Evolutionary conservation across 1,140 invertebrate genomes (phyloP).

Genomic region (Megathymus violae): DNA sequence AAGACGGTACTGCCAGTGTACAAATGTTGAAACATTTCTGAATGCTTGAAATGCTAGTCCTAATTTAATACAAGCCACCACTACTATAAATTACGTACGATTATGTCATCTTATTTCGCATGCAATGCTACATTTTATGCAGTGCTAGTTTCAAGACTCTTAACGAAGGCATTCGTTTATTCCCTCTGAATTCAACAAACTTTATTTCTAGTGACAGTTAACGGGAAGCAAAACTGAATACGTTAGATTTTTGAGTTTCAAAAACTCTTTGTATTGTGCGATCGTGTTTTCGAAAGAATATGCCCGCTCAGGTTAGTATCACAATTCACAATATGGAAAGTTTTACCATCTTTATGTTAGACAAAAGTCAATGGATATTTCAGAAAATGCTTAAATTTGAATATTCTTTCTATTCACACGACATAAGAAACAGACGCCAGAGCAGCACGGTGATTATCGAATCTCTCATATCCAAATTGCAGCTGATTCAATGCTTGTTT

Average conservation of each 20-base stretch:
- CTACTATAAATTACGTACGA: not conserved
- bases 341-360: too few species aligned
- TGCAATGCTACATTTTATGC: conserved; percentile 9
- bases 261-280: not conserved
- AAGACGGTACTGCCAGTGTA: too few species aligned
- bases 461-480: too few species aligned
- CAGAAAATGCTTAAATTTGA: too few species aligned
- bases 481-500: too few species aligned
- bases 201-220: conserved; percentile 11
- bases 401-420: too few species aligned
- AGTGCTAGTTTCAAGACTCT: conserved; percentile 2
- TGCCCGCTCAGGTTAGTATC: not conserved
- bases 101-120: conserved; percentile 5
- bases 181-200: conserved; percentile 13
- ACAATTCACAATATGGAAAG: too few species aligned
- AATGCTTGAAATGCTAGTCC: too few species aligned
- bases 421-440: too few species aligned
- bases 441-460: too few species aligned
- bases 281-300: not conserved
- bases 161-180: conserved; percentile 17
- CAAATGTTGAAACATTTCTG: too few species aligned
- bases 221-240: not conserved
- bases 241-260: conserved; percentile 1
- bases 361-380: too few species aligned
- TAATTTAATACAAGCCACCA: not conserved